Conservation (phyloP, 2,113 vertebrate species). For the Leiothrix lutea region DNA sequence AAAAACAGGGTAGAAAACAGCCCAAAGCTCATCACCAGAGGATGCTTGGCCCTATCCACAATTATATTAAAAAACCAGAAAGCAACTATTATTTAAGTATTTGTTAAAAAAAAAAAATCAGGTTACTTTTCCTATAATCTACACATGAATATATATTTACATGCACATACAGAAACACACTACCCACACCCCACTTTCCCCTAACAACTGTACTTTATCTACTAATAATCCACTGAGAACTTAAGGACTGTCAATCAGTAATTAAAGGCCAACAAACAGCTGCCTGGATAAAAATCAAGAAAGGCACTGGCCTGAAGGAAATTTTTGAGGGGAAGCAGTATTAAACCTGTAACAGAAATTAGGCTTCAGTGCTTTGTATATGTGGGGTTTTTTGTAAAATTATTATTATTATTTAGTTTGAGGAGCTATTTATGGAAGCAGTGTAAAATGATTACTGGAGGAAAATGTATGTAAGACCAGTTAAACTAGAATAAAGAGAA, state of each 20-base stretch:
- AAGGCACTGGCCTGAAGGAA: background rate
- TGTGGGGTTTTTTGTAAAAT: background rate
- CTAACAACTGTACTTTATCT: too few relatives aligned
- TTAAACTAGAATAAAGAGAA: background rate
- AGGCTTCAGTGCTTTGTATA: background rate
- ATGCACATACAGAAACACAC: background rate
- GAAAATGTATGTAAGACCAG: background rate
- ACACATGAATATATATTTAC: background rate
- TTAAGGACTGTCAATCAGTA: background rate
- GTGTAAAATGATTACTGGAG: background rate
- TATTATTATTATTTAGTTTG: background rate
- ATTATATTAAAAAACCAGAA: background rate
- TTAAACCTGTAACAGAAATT: background rate
- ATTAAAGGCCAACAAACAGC: background rate
- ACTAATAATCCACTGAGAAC: background rate
- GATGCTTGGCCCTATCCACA: background rate
- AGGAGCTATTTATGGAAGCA: background rate
- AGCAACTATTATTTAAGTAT: background rate
- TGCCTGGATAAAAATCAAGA: background rate
- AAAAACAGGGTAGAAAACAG: background rate
- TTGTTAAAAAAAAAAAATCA: background rate
- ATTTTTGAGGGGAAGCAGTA: background rate
- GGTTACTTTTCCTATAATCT: background rate
- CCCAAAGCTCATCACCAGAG: background rate
- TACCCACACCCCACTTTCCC: background rate